These are phyloP conservation scores for Diadema setosum DNA, from an alignment of 35 echinoderm and acorn worm genomes.

Conservation along the genomic window DNA sequence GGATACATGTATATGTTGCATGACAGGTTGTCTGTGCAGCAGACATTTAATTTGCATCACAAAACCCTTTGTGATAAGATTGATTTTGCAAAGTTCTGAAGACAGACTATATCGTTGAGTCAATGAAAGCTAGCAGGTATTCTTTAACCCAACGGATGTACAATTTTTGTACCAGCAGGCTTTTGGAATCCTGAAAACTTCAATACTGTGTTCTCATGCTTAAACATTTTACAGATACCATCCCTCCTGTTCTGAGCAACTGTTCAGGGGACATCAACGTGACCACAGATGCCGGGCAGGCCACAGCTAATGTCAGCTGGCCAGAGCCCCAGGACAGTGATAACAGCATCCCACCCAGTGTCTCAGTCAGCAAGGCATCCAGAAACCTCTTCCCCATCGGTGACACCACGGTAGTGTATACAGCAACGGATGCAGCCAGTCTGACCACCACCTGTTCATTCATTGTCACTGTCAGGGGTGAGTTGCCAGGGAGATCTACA, in stretches of 20 bases:
- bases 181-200: too few relatives aligned
- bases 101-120: too few relatives aligned
- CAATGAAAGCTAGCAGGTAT: too few relatives aligned
- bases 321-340: slow-evolving; percentile 27
- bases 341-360: neutral
- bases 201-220: too few relatives aligned
- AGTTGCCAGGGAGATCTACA: too few relatives aligned
- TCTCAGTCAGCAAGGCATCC: neutral
- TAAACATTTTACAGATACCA: neutral
- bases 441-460: neutral
- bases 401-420: neutral
- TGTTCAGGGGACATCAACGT: slow-evolving; percentile 26
- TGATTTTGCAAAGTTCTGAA: too few relatives aligned
- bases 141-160: too few relatives aligned
- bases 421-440: neutral
- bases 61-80: too few relatives aligned
- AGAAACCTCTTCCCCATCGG: slow-evolving; percentile 33
- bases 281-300: neutral
- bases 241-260: slow-evolving; percentile 2
- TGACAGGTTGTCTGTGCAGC: too few relatives aligned
- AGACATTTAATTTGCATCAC: too few relatives aligned
- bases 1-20: too few relatives aligned
- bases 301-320: slow-evolving; percentile 7
- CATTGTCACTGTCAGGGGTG: slow-evolving; percentile 16
- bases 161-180: too few relatives aligned